These are phyloP conservation scores for Anoncus sp. DNA, from an alignment of 2,888 invertebrate genomes.

Conservation along the genomic window DNA sequence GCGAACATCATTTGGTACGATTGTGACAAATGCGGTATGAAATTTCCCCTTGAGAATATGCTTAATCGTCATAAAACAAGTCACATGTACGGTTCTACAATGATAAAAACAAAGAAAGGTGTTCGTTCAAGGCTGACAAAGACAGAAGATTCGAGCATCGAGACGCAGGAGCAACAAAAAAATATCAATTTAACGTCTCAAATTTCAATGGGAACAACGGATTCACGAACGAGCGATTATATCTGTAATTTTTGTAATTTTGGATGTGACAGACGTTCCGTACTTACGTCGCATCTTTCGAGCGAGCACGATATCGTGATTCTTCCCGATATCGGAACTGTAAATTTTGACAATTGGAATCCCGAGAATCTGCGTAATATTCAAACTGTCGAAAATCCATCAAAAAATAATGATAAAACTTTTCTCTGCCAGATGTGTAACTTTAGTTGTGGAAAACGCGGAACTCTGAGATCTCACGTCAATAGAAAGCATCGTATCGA, in stretches of 20 bases:
- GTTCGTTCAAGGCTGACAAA: neutral
- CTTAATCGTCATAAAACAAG: slow-evolving; percentile 72
- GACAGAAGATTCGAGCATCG: neutral
- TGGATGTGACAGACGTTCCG: slow-evolving; percentile 50
- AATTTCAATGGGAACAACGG: neutral
- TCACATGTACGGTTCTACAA: slow-evolving; percentile 54
- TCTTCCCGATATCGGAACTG: slow-evolving; percentile 13
- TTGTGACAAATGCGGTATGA: slow-evolving; percentile 74
- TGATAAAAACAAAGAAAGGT: slow-evolving; percentile 18
- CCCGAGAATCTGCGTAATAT: neutral
- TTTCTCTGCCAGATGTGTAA: slow-evolving; percentile 67
- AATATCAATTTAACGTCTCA: too few relatives aligned
- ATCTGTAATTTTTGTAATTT: slow-evolving; percentile 69
- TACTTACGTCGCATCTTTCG: slow-evolving; percentile 64
- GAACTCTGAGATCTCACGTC: slow-evolving; percentile 67
- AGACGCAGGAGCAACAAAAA: neutral
- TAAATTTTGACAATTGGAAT: slow-evolving; percentile 34
- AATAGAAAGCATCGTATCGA: slow-evolving; percentile 55
- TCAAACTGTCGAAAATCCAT: neutral
- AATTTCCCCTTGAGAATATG: slow-evolving; percentile 74
- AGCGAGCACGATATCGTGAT: slow-evolving; percentile 61
- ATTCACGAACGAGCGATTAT: neutral
- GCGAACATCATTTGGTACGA: slow-evolving; percentile 45
- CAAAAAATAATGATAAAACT: neutral
- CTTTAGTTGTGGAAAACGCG: slow-evolving; percentile 69